Percentiles rank a stretch among this genome's conserved stretches.
phyloP scores from a whole-genome alignment of 2,113 vertebrate species.

The Pithys albifrons region DNA sequence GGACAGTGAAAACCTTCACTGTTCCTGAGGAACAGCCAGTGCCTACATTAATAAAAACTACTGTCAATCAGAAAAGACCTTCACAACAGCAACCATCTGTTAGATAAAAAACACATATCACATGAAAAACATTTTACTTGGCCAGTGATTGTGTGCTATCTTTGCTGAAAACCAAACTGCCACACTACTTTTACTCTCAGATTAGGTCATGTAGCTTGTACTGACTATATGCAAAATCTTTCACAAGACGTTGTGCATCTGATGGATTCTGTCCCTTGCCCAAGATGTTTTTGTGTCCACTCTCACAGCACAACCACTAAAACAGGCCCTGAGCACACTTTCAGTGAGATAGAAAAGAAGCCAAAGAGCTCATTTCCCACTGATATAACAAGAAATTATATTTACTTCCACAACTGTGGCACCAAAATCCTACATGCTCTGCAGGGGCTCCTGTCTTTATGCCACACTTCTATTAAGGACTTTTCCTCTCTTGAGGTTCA shows the following conservation, averaged over 20 bases:
- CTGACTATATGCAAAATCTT: background rate
- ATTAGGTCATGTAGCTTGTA: background rate
- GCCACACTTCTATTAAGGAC: background rate
- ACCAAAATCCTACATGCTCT: background rate
- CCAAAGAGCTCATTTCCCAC: background rate
- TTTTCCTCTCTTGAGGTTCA: background rate
- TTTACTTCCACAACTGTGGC: background rate
- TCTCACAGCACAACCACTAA: background rate
- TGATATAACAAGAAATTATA: background rate
- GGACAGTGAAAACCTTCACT: background rate
- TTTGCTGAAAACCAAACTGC: background rate
- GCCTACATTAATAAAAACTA: background rate
- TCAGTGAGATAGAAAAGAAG: background rate
- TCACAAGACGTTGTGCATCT: background rate
- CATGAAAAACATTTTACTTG: background rate
- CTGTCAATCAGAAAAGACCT: background rate
- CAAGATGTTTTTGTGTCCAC: background rate
- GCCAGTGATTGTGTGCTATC: background rate
- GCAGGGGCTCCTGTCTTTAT: background rate
- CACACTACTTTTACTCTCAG: background rate
- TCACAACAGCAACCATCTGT: background rate
- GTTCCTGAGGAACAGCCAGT: background rate
- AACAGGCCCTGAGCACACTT: background rate
- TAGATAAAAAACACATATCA: background rate
- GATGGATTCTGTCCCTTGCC: background rate